Percentiles rank a stretch among this genome's conserved stretches.
Evolutionary conservation across 2,113 vertebrate genomes (phyloP).

Genomic region (Poecilia latipinna): DNA sequence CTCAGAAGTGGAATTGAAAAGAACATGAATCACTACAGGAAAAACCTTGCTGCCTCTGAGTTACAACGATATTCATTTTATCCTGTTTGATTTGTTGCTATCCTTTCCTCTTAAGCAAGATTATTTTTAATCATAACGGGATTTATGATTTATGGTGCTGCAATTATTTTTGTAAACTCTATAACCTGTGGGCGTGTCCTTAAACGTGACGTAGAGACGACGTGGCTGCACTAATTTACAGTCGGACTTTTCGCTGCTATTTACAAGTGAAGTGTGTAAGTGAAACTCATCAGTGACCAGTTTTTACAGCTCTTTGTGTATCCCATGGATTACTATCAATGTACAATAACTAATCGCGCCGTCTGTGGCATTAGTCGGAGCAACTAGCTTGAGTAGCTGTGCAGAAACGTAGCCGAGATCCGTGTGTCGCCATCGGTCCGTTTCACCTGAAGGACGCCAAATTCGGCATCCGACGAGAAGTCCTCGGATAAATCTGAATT

Average conservation of each 20-base stretch:
- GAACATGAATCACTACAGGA: slow-evolving; percentile 34
- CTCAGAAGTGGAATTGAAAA: slow-evolving; percentile 10
- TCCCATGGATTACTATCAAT: slow-evolving; percentile 5
- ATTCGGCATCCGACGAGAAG: background rate
- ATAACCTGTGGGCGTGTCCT: slow-evolving; percentile 45
- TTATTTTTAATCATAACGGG: slow-evolving; percentile 62
- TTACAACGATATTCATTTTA: slow-evolving; percentile 49
- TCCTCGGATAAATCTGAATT: background rate
- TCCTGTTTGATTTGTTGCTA: slow-evolving; percentile 3
- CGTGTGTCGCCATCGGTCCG: slow-evolving; percentile 11
- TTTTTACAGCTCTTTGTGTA: slow-evolving; percentile 18
- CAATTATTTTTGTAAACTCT: slow-evolving; percentile 81
- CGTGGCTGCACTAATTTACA: slow-evolving; percentile 47
- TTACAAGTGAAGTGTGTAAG: slow-evolving; percentile 7
- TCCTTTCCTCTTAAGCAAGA: background rate
- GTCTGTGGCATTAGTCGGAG: background rate
- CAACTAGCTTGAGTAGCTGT: slow-evolving; percentile 12
- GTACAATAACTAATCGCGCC: background rate
- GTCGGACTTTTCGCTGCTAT: slow-evolving; percentile 53
- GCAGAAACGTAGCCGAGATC: slow-evolving; percentile 18
- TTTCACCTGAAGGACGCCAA: slow-evolving; percentile 22
- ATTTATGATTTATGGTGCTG: slow-evolving; percentile 78
- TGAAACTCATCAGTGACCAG: background rate
- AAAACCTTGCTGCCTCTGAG: slow-evolving; percentile 65
- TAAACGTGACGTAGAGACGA: slow-evolving; percentile 34